Conservation (phyloP, 2,797 vertebrate species). For the Gila robusta region DNA sequence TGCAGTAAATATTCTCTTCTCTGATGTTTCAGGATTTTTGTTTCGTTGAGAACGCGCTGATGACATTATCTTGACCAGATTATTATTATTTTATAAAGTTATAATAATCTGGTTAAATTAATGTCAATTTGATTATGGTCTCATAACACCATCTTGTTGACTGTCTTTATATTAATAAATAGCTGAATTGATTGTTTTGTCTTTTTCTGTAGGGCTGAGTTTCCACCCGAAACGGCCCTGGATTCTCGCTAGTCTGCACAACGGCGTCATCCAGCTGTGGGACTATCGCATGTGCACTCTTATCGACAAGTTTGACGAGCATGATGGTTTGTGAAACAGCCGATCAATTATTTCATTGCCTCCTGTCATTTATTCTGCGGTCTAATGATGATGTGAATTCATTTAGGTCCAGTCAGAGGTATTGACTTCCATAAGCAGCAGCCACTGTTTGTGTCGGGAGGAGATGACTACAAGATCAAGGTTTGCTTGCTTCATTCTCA, state of each 20-base stretch:
- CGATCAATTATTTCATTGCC: background rate
- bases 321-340: constrained; percentile 84
- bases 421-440: constrained; percentile 99
- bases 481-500: constrained; percentile 68
- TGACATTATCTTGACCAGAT: background rate
- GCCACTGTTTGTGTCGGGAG: constrained; percentile 96
- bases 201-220: constrained; percentile 84
- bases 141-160: background rate
- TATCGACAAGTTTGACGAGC: constrained; percentile 98
- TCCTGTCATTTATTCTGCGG: background rate
- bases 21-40: background rate
- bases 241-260: constrained; percentile 96
- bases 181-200: background rate
- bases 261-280: constrained; percentile 97
- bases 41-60: background rate
- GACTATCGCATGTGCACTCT: constrained; percentile 98
- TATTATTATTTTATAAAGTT: background rate
- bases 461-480: constrained; percentile 99
- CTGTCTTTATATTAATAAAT: background rate
- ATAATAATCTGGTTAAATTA: background rate
- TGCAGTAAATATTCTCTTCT: background rate
- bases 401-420: constrained; percentile 91
- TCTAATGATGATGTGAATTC: constrained; percentile 42
- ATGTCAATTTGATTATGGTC: background rate
- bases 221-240: constrained; percentile 97